Evolutionary conservation across 2,797 vertebrate species (phyloP).

Genomic region (Neopelma chrysocephalum): DNA sequence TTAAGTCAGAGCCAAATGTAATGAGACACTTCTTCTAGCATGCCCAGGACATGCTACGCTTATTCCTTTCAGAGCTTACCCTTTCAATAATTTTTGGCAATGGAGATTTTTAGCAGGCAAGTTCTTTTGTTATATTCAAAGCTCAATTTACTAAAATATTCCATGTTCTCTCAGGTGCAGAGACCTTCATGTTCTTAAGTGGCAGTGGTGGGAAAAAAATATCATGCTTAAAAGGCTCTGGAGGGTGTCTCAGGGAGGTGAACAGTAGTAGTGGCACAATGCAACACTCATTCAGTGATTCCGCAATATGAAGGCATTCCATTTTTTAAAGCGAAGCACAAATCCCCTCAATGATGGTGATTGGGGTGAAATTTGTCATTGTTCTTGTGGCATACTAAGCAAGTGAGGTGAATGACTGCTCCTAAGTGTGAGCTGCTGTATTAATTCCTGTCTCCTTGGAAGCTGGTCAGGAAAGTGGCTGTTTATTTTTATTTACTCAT

Average conservation of each 20-base stretch:
- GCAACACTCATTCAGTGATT: slow-evolving; percentile 14
- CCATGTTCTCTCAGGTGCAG: neutral
- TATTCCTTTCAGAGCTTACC: neutral
- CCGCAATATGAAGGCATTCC: slow-evolving; percentile 23
- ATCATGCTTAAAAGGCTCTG: neutral
- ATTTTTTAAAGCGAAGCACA: neutral
- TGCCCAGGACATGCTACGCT: neutral
- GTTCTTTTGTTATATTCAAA: neutral
- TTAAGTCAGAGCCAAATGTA: neutral
- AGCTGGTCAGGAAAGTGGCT: slow-evolving; percentile 4
- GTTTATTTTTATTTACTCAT: slow-evolving; percentile 20
- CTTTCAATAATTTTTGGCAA: slow-evolving; percentile 2
- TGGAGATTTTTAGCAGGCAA: neutral
- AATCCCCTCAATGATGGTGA: neutral
- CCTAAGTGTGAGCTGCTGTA: neutral
- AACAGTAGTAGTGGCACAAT: neutral
- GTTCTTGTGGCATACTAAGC: slow-evolving; percentile 21
- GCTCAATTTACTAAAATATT: neutral
- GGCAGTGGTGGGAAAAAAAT: slow-evolving; percentile 22
- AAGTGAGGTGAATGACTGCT: slow-evolving; percentile 24
- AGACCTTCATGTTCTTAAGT: neutral
- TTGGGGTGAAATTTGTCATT: neutral
- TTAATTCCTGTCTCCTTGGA: neutral
- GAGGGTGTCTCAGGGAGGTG: neutral
- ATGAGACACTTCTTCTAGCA: neutral